Percentiles rank a stretch among this genome's conserved stretches.
Conservation (phyloP, 2,113 vertebrate species). For the Trogon melanurus region DNA sequence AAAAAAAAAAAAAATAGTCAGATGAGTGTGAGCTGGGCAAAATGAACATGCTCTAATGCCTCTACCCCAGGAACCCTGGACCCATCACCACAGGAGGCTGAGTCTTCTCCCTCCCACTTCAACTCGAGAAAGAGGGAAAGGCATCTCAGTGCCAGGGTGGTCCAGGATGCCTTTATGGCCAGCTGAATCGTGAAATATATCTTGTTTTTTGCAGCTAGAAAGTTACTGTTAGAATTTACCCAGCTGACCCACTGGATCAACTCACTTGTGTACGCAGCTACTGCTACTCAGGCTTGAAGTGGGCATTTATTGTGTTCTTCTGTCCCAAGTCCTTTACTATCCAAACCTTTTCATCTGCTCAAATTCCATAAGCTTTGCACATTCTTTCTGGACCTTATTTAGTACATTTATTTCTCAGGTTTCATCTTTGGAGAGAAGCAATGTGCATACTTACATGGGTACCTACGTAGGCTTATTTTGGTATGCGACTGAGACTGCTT, state of each 20-base stretch:
- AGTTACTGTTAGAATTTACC: background rate
- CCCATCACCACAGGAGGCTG: background rate
- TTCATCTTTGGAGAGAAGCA: background rate
- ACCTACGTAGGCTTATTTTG: background rate
- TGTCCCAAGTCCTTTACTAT: background rate
- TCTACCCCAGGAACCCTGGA: background rate
- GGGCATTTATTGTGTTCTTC: background rate
- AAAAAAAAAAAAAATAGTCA: background rate
- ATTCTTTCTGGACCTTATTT: background rate
- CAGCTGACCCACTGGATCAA: background rate
- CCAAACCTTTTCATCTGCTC: background rate
- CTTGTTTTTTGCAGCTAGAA: background rate
- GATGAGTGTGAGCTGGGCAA: background rate
- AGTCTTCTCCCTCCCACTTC: rapidly evolving
- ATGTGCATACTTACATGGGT: background rate
- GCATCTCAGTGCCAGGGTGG: background rate
- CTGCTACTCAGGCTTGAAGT: background rate
- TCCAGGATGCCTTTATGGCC: background rate
- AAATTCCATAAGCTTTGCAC: background rate
- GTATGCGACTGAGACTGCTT: background rate
- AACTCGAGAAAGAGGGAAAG: background rate
- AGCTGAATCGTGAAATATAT: background rate
- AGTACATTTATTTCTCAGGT: background rate
- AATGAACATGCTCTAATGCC: background rate
- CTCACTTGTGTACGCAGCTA: rapidly evolving